Evolutionary conservation across 2,888 invertebrate species (phyloP), one percentile per base, ranked within the genome.

Genomic region (Apodemia mormo): DNA sequence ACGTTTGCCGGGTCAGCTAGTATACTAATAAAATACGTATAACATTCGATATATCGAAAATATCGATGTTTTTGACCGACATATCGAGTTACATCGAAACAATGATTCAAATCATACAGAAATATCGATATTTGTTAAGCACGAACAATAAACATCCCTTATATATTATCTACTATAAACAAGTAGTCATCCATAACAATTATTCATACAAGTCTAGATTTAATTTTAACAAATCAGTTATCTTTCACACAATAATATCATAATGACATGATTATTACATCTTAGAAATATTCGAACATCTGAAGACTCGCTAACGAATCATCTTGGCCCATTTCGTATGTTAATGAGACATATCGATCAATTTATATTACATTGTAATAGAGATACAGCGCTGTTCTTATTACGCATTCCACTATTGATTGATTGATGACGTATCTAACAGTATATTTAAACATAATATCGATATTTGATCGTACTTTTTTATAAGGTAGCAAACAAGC

Each of bases 351-450:
- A 82, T 84, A 80, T 78, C 79, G 79, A 79, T 80, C 80, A 79
- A 81, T 80, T 79, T 80, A 77, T 82, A 84, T 79, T 77, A 81
- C 79, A 83, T 84, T 85, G 80, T 82, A 82, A 86, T 85, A 85
- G 79, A 84, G 84, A 83, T 83, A 80, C 72, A 74, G 77, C 75
- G 45, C 30, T 29, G 56, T 43, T 10, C 66, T 49, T 81, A 82
- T 84, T 83, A 84, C 80, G 76, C 83, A 87, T 87, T 85, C 85
- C 83, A 71, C 71, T 73, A 76, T 81, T 89, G 89, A 89, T 89
- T 87, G 87, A 90, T 89, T 82, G 80, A 73, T 76, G 74, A 79
- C 79, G 78, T 78, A 72, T 75, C 76, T 88, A 87, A 85, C 88
- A 83, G 87, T 87, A 85, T 29, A 56, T 5, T 56, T 56, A 29